These are phyloP conservation scores for Capitulum mitella DNA, from an alignment of 2,888 invertebrate species.

Conservation along the genomic window DNA sequence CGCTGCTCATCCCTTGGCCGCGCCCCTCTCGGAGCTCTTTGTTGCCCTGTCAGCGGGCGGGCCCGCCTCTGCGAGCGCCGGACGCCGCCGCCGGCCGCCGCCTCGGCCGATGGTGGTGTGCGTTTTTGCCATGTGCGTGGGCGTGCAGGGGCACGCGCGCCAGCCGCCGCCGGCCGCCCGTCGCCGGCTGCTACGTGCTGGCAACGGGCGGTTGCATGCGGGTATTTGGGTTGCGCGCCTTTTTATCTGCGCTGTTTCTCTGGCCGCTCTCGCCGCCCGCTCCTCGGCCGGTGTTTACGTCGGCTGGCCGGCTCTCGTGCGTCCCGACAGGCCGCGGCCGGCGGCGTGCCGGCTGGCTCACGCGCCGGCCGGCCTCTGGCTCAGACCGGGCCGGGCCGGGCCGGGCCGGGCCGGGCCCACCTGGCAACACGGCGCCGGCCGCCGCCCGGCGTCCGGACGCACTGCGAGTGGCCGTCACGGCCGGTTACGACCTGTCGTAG, in stretches of 20 bases:
- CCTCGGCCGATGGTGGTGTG: neutral
- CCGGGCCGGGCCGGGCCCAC: no score
- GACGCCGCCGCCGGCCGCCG: neutral
- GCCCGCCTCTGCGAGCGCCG: neutral
- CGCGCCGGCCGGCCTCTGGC: no score
- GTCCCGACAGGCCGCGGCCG: no score
- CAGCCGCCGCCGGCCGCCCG: neutral
- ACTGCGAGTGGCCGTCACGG: no score
- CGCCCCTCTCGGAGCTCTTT: neutral
- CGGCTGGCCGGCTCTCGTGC: no score
- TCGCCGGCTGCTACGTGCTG: neutral
- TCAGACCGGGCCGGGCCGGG: no score
- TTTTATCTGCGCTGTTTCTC: neutral
- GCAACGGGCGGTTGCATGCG: neutral
- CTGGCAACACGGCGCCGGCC: no score
- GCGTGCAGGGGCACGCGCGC: neutral
- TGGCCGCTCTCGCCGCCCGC: no score
- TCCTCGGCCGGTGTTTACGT: no score
- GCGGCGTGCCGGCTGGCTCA: no score
- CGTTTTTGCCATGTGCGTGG: slow-evolving; percentile 1
- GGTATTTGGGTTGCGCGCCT: neutral
- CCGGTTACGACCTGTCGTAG: no score
- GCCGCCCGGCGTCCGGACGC: no score
- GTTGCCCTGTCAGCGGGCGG: neutral
- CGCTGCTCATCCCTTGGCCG: neutral